These are phyloP conservation scores for Cynoglossus semilaevis DNA, from an alignment of 2,113 vertebrate genomes.

Conservation along the genomic window DNA sequence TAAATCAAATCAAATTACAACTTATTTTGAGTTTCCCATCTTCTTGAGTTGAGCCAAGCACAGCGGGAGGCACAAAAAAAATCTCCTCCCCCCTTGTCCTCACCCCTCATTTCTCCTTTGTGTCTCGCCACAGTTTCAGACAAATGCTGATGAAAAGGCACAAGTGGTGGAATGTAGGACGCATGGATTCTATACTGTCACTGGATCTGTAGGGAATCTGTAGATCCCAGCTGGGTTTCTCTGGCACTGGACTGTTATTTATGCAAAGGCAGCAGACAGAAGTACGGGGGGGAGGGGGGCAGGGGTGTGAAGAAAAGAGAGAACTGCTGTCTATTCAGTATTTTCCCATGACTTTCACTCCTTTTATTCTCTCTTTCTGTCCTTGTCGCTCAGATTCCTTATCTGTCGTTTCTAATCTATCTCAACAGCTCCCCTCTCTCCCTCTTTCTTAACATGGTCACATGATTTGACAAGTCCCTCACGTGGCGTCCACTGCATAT, in stretches of 20 bases:
- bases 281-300: no score
- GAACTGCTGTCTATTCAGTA: background rate
- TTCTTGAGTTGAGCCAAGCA: no score
- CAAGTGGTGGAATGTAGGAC: no score
- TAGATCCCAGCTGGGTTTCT: slow-evolving; percentile 18
- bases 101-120: no score
- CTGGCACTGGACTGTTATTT: slow-evolving; percentile 30
- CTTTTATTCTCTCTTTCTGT: slow-evolving; percentile 32
- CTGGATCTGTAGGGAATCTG: background rate
- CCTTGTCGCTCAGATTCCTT: slow-evolving; percentile 49
- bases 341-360: slow-evolving; percentile 11
- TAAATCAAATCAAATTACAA: no score
- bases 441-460: slow-evolving; percentile 4
- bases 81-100: no score
- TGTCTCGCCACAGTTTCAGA: no score
- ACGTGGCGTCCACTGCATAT: slow-evolving; percentile 1
- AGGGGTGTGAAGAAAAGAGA: slow-evolving; percentile 12
- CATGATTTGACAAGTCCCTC: slow-evolving; percentile 20
- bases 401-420: slow-evolving; percentile 43
- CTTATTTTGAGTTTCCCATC: no score
- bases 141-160: no score
- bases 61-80: no score
- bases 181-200: background rate
- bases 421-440: background rate
- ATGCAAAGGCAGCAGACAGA: slow-evolving; percentile 4